A percentile compares a stretch with the other conserved stretches of the same genome.
These are phyloP conservation scores for Ricordea florida DNA, from an alignment of 92 coral and sea anemone species.

Conservation along the genomic window DNA sequence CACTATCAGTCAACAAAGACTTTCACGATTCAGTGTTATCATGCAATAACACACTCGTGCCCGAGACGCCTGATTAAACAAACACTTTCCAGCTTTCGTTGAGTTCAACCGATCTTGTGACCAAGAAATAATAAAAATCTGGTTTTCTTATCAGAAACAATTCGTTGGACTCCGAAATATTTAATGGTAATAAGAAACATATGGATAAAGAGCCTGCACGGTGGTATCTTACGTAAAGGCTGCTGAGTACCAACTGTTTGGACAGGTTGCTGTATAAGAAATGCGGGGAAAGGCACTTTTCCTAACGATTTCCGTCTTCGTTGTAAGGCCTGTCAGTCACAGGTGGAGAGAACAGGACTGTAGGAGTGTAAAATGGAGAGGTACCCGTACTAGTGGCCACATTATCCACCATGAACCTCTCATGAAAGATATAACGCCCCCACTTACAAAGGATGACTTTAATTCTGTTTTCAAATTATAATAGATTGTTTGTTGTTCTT, in stretches of 20 bases:
- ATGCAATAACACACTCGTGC: conserved; percentile 1
- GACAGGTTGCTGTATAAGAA: background rate
- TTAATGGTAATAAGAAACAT: conserved; percentile 18
- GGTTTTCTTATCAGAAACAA: conserved; percentile 26
- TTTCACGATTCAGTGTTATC: background rate
- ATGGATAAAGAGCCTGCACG: conserved; percentile 17
- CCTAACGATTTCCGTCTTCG: too few relatives aligned
- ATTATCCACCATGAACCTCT: background rate
- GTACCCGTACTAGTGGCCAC: background rate
- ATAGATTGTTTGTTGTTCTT: background rate
- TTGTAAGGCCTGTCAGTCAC: too few relatives aligned
- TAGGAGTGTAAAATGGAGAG: background rate
- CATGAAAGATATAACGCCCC: background rate
- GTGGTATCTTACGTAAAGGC: too few relatives aligned
- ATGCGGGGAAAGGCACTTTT: background rate
- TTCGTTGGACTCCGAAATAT: conserved; percentile 6
- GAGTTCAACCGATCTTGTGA: conserved; percentile 6
- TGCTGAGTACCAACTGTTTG: too few relatives aligned
- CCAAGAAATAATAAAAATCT: conserved; percentile 24
- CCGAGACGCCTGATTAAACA: conserved; percentile 7
- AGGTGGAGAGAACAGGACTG: background rate
- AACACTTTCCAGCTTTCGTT: background rate
- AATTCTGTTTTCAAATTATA: background rate
- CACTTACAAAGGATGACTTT: background rate
- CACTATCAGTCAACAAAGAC: background rate